Percentiles rank a stretch among this genome's conserved stretches.
Conservation (phyloP, 2,888 invertebrate species). For the Tachina grossa region DNA sequence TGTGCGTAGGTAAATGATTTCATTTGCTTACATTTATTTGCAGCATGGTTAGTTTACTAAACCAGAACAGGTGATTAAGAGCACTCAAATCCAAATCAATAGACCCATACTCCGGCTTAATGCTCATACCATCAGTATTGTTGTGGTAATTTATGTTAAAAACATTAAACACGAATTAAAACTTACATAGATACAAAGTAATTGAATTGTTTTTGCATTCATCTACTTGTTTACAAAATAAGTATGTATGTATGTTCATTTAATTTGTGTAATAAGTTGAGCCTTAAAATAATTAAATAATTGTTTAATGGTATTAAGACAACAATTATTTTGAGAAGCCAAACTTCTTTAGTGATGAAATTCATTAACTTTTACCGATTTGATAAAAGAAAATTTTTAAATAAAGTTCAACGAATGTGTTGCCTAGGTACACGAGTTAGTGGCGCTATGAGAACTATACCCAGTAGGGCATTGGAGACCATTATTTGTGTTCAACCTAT, state of each 20-base stretch:
- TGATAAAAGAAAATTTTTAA: too few species aligned
- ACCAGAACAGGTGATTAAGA: conserved; percentile 65
- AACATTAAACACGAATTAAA: conserved; percentile 36
- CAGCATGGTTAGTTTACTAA: conserved; percentile 56
- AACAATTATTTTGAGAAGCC: too few species aligned
- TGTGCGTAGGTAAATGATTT: background rate
- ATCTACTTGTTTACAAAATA: background rate
- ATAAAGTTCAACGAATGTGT: too few species aligned
- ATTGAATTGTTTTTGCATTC: conserved; percentile 3
- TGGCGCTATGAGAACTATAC: too few species aligned
- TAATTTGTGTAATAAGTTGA: background rate
- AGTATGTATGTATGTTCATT: background rate
- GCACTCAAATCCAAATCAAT: conserved; percentile 48
- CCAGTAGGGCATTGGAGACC: too few species aligned
- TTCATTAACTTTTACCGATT: too few species aligned
- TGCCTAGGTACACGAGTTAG: too few species aligned
- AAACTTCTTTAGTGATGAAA: too few species aligned
- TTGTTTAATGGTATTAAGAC: too few species aligned
- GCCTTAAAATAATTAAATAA: too few species aligned
- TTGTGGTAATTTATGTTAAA: conserved; percentile 9
- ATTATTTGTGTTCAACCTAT: too few species aligned
- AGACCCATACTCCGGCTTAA: conserved; percentile 7
- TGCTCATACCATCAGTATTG: background rate
- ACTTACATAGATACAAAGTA: conserved; percentile 21
- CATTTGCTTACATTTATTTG: conserved; percentile 14